phyloP scores from a whole-genome alignment of 2,888 invertebrate genomes.

The Parnassius glacialis region DNA sequence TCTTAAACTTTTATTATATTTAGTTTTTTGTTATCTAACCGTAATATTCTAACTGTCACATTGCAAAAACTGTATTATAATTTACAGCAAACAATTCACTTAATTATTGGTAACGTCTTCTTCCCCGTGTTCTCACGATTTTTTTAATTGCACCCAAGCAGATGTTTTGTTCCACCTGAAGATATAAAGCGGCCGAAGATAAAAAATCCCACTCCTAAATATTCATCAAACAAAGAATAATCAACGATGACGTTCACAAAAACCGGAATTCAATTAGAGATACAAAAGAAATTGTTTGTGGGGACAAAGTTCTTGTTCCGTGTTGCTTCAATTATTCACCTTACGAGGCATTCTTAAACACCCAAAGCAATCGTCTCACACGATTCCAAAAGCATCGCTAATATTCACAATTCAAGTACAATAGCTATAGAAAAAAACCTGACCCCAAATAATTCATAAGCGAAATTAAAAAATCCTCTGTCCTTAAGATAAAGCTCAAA shows the following conservation, averaged over 20 bases:
- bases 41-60: slow-evolving; percentile 8
- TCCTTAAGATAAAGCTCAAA: slow-evolving; percentile 73
- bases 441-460: slow-evolving; percentile 64
- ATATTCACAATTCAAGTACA: slow-evolving; percentile 55
- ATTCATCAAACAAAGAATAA: slow-evolving; percentile 68
- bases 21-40: background rate
- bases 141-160: slow-evolving; percentile 72
- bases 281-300: slow-evolving; percentile 66
- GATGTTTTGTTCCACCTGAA: slow-evolving; percentile 63
- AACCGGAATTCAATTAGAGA: slow-evolving; percentile 77
- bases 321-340: slow-evolving; percentile 69
- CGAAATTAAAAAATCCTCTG: slow-evolving; percentile 65
- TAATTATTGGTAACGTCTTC: slow-evolving; percentile 59
- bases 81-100: slow-evolving; percentile 40
- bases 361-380: slow-evolving; percentile 58
- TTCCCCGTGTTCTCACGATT: slow-evolving; percentile 73
- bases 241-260: slow-evolving; percentile 70
- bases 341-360: slow-evolving; percentile 45
- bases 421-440: slow-evolving; percentile 62
- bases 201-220: slow-evolving; percentile 57
- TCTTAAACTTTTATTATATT: too few relatives aligned
- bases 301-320: slow-evolving; percentile 72
- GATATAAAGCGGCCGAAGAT: slow-evolving; percentile 57
- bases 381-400: slow-evolving; percentile 65
- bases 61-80: slow-evolving; percentile 35